A percentile compares a stretch with the other conserved stretches of the same genome.
phyloP scores from a whole-genome alignment of 2,888 invertebrate species.

The Hyles lineata region DNA sequence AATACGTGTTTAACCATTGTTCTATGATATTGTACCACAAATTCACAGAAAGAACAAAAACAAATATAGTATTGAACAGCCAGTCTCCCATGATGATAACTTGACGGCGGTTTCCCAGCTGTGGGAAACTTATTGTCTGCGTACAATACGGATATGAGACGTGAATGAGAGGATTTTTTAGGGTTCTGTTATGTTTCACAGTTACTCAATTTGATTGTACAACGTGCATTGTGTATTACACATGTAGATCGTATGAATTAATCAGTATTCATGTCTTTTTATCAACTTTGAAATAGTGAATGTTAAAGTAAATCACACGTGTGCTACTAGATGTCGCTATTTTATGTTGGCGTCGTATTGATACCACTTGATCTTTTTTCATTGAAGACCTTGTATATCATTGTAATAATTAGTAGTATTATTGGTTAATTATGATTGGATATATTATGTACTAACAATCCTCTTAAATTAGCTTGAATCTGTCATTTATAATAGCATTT shows the following conservation, averaged over 20 bases:
- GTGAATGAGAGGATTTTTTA: slow-evolving; percentile 12
- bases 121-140: slow-evolving; percentile 1
- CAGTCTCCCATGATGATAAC: slow-evolving; percentile 9
- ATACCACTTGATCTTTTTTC: too few relatives aligned
- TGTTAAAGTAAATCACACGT: background rate
- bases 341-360: background rate
- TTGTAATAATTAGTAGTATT: too few relatives aligned
- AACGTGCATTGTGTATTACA: background rate
- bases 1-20: slow-evolving; percentile 8
- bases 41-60: slow-evolving; percentile 16
- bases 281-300: background rate
- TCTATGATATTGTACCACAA: background rate
- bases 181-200: background rate
- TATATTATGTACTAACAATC: too few relatives aligned
- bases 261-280: background rate
- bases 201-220: slow-evolving; percentile 8
- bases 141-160: slow-evolving; percentile 8
- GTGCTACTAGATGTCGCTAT: background rate
- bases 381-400: too few relatives aligned
- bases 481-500: too few relatives aligned
- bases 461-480: too few relatives aligned
- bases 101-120: background rate
- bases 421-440: too few relatives aligned
- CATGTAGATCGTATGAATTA: background rate
- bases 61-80: background rate